These are phyloP conservation scores for Aleadryas rufinucha DNA, from an alignment of 2,113 vertebrate genomes.

Conservation along the genomic window DNA sequence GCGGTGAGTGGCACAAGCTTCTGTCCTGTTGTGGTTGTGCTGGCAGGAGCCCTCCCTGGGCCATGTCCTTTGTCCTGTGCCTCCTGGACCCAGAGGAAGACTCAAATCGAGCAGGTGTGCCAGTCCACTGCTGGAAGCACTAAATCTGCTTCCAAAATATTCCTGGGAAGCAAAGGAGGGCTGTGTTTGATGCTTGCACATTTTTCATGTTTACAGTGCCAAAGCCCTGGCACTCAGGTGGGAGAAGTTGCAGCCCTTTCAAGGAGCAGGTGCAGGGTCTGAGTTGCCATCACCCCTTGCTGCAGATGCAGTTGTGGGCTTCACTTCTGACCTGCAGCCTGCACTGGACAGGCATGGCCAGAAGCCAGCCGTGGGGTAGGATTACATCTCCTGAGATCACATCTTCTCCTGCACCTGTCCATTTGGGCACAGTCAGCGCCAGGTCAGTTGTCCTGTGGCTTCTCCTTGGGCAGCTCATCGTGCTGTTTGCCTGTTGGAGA, in stretches of 20 bases:
- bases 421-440: neutral
- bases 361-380: neutral
- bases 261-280: neutral
- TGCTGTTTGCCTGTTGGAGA: fast-evolving
- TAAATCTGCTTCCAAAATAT: neutral
- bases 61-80: neutral
- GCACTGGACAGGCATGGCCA: neutral
- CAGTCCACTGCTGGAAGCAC: neutral
- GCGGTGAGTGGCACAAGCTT: neutral
- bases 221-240: neutral
- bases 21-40: neutral
- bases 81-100: neutral
- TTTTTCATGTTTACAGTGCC: neutral
- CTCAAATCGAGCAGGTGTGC: fast-evolving
- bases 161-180: fast-evolving
- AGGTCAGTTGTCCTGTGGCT: too few relatives aligned
- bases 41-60: fast-evolving
- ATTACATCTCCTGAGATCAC: neutral
- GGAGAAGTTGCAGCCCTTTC: neutral
- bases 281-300: neutral
- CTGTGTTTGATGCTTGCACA: fast-evolving
- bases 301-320: fast-evolving
- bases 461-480: neutral
- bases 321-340: neutral
- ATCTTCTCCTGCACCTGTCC: neutral